phyloP scores from a whole-genome alignment of 2,113 vertebrate species.

The Xiphophorus maculatus region DNA sequence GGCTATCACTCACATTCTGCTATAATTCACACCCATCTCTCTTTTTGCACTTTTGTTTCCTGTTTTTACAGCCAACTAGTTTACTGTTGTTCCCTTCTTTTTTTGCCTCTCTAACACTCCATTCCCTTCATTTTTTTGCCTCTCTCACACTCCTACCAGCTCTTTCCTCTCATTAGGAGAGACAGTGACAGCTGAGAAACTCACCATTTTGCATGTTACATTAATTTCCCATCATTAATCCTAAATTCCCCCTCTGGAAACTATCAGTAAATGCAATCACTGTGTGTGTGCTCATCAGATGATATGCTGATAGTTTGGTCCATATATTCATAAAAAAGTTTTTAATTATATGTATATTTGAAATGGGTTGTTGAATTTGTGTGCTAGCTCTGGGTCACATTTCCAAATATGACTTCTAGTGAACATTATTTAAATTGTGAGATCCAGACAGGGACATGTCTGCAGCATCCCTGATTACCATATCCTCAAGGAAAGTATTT shows the following conservation, averaged over 20 bases:
- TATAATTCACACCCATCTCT: conserved; percentile 17
- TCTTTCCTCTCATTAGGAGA: conserved; percentile 31
- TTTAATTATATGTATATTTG: conserved; percentile 17
- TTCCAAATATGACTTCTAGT: conserved; percentile 23
- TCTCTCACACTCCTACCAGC: conserved; percentile 9
- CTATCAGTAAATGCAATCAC: conserved; percentile 23
- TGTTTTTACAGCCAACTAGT: conserved; percentile 16
- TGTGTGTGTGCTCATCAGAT: conserved; percentile 1
- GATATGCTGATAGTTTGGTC: background rate
- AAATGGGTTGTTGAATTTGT: conserved; percentile 6
- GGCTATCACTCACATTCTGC: conserved; percentile 11
- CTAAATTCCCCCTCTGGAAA: conserved; percentile 14
- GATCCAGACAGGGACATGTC: background rate
- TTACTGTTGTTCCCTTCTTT: conserved; percentile 11
- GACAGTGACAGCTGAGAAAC: conserved; percentile 30
- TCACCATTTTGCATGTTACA: conserved; percentile 38
- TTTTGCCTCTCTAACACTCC: conserved; percentile 4
- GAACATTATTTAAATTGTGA: conserved; percentile 24
- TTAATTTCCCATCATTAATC: conserved; percentile 38
- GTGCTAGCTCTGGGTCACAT: conserved; percentile 22
- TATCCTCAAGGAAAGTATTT: background rate
- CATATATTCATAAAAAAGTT: background rate
- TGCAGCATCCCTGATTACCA: background rate
- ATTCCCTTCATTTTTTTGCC: background rate
- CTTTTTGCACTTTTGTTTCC: background rate